Conservation (phyloP, 2,888 invertebrate species). For the Diloba caeruleocephala region DNA sequence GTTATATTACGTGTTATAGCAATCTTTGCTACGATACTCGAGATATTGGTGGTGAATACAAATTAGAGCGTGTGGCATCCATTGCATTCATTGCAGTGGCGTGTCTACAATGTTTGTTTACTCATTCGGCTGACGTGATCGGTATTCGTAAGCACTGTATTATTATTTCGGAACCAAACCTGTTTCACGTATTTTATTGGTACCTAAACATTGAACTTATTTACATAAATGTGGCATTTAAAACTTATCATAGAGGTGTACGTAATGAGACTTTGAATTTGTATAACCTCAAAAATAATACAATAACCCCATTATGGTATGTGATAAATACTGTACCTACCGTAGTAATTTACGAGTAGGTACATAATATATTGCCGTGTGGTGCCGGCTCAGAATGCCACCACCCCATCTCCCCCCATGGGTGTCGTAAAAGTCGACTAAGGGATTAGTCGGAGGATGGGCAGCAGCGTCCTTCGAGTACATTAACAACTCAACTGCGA, state of each 20-base stretch:
- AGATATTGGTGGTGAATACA: constrained; percentile 44
- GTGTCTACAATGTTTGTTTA: constrained; percentile 48
- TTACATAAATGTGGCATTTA: constrained; percentile 35
- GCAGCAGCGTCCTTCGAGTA: too few relatives aligned
- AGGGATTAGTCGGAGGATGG: too few relatives aligned
- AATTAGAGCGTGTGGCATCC: constrained; percentile 40
- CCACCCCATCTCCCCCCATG: too few relatives aligned
- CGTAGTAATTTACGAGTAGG: too few relatives aligned
- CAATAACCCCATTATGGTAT: constrained; percentile 13
- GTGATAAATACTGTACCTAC: too few relatives aligned
- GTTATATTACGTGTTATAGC: constrained; percentile 29
- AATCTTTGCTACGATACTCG: constrained; percentile 30
- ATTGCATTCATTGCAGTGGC: constrained; percentile 45
- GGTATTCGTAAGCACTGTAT: constrained; percentile 44
- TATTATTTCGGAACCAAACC: constrained; percentile 48
- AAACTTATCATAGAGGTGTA: constrained; percentile 6
- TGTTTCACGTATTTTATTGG: constrained; percentile 28
- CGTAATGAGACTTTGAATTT: constrained; percentile 3
- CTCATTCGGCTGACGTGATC: constrained; percentile 45
- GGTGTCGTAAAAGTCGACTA: too few relatives aligned
- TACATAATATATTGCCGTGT: too few relatives aligned
- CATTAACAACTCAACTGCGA: too few relatives aligned
- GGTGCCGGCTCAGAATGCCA: too few relatives aligned
- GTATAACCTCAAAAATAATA: constrained; percentile 4
- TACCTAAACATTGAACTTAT: constrained; percentile 24